Evolutionary conservation across 2,888 invertebrate species (phyloP).

Genomic region (Oxystoma pomonae): DNA sequence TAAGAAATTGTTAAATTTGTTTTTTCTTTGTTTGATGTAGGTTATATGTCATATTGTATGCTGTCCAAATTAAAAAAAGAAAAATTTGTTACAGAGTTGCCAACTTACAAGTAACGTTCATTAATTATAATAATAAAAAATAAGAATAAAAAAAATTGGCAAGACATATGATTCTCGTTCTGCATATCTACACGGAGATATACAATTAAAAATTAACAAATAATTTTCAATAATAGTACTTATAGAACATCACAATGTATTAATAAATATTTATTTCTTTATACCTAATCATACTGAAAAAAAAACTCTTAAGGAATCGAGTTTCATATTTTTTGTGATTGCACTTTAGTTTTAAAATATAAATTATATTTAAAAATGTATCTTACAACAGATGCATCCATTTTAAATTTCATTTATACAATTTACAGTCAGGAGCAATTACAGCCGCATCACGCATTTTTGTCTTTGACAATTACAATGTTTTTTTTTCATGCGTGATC

Average conservation of each 20-base stretch:
- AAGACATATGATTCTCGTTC: conserved; percentile 19
- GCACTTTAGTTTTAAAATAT: conserved; percentile 35
- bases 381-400: conserved; percentile 27
- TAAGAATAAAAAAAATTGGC: conserved; percentile 16
- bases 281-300: not conserved
- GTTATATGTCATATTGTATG: too few species aligned
- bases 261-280: conserved; percentile 38
- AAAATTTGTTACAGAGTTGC: not conserved
- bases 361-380: conserved; percentile 14
- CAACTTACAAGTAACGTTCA: not conserved
- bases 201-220: conserved; percentile 9
- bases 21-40: too few species aligned
- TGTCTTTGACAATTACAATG: too few species aligned
- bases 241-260: conserved; percentile 39
- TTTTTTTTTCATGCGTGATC: not conserved
- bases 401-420: not conserved
- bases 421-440: not conserved
- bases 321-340: conserved; percentile 41
- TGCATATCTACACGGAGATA: conserved; percentile 1
- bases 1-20: too few species aligned
- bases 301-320: conserved; percentile 41
- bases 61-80: too few species aligned
- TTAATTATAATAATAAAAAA: conserved; percentile 12
- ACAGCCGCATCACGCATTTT: too few species aligned
- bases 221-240: conserved; percentile 29